A percentile compares a stretch with the other conserved stretches of the same genome.
Conservation (phyloP, 2,888 invertebrate species). For the Leucania comma region DNA sequence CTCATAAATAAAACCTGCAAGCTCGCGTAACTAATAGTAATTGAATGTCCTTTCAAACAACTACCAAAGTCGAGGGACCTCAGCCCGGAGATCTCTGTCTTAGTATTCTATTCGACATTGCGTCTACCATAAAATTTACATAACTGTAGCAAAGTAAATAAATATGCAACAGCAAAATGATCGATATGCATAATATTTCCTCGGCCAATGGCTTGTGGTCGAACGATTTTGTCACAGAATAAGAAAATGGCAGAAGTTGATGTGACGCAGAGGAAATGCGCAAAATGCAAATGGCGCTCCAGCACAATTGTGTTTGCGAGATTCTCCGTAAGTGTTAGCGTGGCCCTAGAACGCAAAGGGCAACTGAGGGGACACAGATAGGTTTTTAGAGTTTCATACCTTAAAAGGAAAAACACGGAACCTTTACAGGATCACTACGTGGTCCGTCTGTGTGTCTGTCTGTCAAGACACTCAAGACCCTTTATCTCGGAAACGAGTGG, state of each 20-base stretch:
- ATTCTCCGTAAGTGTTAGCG: no score
- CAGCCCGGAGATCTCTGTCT: conserved; percentile 14
- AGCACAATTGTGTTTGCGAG: no score
- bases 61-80: background rate
- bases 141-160: conserved; percentile 56
- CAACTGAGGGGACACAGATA: no score
- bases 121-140: conserved; percentile 47
- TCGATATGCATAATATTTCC: conserved; percentile 58
- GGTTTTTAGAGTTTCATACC: no score
- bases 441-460: no score
- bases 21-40: conserved; percentile 1
- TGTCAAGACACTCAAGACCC: no score
- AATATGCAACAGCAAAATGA: conserved; percentile 63
- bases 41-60: conserved; percentile 22
- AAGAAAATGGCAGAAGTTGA: conserved; percentile 25
- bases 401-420: no score
- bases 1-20: background rate
- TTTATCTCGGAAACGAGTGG: no score
- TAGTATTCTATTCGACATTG: conserved; percentile 40
- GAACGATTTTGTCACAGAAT: conserved; percentile 19
- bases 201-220: conserved; percentile 50
- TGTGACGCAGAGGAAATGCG: background rate
- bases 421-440: no score
- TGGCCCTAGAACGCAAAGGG: no score
- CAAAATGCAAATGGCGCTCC: background rate